These are phyloP conservation scores for Oceanodroma tethys DNA, from an alignment of 2,113 vertebrate species.

Conservation along the genomic window DNA sequence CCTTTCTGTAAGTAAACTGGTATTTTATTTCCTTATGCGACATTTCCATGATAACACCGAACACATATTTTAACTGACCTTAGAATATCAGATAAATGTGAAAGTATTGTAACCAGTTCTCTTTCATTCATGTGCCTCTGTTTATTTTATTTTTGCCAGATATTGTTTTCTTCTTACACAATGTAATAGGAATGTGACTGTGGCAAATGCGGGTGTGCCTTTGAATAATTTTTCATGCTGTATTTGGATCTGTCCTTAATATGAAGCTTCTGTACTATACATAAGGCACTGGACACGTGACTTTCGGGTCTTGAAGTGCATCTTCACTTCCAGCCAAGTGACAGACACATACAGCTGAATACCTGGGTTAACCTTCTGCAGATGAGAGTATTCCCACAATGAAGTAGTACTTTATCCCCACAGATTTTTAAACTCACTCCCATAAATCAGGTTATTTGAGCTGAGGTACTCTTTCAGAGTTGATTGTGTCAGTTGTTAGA, in stretches of 20 bases:
- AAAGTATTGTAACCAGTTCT: background rate
- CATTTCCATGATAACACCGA: background rate
- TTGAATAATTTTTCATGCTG: background rate
- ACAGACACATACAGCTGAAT: background rate
- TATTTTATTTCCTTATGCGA: background rate
- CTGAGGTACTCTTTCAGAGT: background rate
- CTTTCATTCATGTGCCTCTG: background rate
- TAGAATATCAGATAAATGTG: background rate
- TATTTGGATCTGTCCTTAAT: background rate
- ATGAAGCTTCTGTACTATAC: background rate
- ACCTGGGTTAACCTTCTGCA: background rate
- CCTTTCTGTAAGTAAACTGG: background rate
- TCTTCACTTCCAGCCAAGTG: background rate
- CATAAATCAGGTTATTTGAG: background rate
- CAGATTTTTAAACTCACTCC: background rate
- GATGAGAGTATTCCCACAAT: background rate
- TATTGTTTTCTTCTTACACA: slow-evolving; percentile 34
- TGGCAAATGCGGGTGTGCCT: slow-evolving; percentile 3
- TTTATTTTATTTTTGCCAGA: slow-evolving; percentile 43
- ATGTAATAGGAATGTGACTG: slow-evolving; percentile 25
- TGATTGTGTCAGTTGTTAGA: background rate
- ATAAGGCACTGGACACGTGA: accelerated
- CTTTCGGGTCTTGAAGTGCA: background rate
- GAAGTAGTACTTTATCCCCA: background rate
- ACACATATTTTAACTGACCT: background rate